Conservation (phyloP, 2,797 vertebrate species). For the Falco rusticolus region DNA sequence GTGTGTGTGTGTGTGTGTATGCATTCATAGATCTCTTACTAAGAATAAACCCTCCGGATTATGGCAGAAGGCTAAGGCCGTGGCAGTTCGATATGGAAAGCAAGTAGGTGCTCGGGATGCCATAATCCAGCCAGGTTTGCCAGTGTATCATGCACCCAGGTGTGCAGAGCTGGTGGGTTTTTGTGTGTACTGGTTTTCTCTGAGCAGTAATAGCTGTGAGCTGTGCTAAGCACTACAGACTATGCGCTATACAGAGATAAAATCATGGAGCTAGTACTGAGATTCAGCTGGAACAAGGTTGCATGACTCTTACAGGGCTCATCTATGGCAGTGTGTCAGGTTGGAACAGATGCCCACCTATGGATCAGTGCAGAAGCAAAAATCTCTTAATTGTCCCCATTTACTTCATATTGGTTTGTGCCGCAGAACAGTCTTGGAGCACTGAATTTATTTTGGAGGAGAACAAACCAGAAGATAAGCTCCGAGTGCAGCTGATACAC, state of each 20-base stretch:
- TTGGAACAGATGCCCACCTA: not conserved
- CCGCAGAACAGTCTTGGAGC: not conserved
- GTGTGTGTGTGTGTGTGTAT: too few relatives aligned
- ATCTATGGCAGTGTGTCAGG: not conserved
- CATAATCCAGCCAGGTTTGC: not conserved
- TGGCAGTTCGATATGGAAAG: not conserved
- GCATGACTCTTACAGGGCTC: not conserved
- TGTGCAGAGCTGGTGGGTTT: not conserved
- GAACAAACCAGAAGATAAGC: not conserved
- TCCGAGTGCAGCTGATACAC: not conserved
- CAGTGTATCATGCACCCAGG: not conserved
- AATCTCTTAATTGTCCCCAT: not conserved
- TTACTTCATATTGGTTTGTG: not conserved
- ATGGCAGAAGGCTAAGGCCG: not conserved
- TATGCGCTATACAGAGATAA: not conserved
- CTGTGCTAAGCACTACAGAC: not conserved
- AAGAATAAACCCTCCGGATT: not conserved
- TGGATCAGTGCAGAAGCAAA: not conserved
- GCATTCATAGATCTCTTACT: not conserved
- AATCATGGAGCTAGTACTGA: not conserved
- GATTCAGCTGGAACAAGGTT: not conserved
- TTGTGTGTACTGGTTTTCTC: not conserved
- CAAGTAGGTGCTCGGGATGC: not conserved
- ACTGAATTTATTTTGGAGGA: not conserved
- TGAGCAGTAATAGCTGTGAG: not conserved